phyloP scores from a whole-genome alignment of 1,140 invertebrate genomes.

The Drosophila teissieri region DNA sequence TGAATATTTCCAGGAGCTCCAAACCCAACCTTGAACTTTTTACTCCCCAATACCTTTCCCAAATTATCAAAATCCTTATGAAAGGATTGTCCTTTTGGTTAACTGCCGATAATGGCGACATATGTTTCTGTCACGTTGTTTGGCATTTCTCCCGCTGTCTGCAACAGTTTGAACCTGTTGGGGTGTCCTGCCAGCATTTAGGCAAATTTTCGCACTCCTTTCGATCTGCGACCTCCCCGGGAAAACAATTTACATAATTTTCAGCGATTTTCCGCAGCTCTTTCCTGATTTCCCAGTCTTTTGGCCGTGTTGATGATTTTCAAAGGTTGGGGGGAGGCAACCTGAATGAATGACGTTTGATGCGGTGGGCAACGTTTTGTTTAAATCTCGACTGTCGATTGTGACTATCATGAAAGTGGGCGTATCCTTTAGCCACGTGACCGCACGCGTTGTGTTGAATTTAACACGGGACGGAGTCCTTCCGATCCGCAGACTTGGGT shows the following conservation, averaged over 20 bases:
- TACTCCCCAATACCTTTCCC: neutral
- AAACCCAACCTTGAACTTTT: neutral
- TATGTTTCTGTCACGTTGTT: slow-evolving; percentile 77
- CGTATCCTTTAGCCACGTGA: slow-evolving; percentile 71
- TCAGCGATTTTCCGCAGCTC: slow-evolving; percentile 64
- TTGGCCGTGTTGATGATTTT: slow-evolving; percentile 39
- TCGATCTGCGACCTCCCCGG: slow-evolving; percentile 12
- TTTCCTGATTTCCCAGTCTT: slow-evolving; percentile 19
- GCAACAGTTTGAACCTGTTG: slow-evolving; percentile 61
- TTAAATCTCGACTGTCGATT: slow-evolving; percentile 59
- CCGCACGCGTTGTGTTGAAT: slow-evolving; percentile 78
- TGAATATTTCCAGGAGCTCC: neutral
- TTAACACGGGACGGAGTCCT: slow-evolving; percentile 60
- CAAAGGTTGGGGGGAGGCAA: slow-evolving; percentile 1
- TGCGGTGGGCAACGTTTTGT: slow-evolving; percentile 46
- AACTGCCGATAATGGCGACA: slow-evolving; percentile 68
- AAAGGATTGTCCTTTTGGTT: slow-evolving; percentile 56
- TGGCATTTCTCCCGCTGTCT: slow-evolving; percentile 37
- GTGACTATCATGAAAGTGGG: slow-evolving; percentile 77
- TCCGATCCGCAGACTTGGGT: slow-evolving; percentile 36
- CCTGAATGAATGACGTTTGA: slow-evolving; percentile 48
- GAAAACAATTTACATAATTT: slow-evolving; percentile 80
- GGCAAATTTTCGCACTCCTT: slow-evolving; percentile 77
- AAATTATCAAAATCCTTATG: slow-evolving; percentile 19
- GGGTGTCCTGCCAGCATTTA: slow-evolving; percentile 62